Evolutionary conservation across 2,888 invertebrate species (phyloP), one percentile per base, ranked within the genome.

Genomic region (Drosophila mercatorum): DNA sequence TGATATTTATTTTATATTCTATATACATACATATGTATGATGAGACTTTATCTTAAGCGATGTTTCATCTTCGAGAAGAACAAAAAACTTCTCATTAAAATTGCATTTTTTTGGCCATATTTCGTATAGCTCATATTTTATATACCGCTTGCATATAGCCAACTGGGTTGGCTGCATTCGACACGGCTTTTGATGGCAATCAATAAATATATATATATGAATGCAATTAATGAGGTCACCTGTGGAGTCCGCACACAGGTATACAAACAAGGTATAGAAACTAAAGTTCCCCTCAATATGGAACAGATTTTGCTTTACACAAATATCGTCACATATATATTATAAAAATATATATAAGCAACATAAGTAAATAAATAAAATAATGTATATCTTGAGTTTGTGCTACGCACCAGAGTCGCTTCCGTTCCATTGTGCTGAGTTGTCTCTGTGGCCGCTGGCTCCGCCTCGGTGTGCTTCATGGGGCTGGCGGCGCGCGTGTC

Each of bases 401-500:
- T 41, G 10, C 11, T 44, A 68, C 70, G 26, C 60, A 90, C 85
- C 78, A 76, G 31, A 2, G 73, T 38, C 0, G 78, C 38, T 22
- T 90, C 84, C 1, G 75, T 58, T 8, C 77, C 66, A 40, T 74
- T 76, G 4, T 53, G 49, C n/a, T 56, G 41, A 31, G 58, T 44
- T 36, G 68, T 60, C 3, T 70, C 71, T 2, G 60, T 22, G 10
- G 60, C 14, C 12, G 66, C 26, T 28, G 41, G 6, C 10, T 84
- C 83, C 2, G 68, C 46, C 12, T 78, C 82, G 5, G 51, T 40
- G 36, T 59, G 82, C 38, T 73, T 89, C 6, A 59, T 43, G 5
- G 87, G 88, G 63, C 90, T 90, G 14, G 88, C 90, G 5, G 83
- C 71, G 7, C 91, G 88, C 1, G 93, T 92, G 40, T 91, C 90